phyloP scores from a whole-genome alignment of 2,888 invertebrate genomes.

The Pecten maximus region DNA sequence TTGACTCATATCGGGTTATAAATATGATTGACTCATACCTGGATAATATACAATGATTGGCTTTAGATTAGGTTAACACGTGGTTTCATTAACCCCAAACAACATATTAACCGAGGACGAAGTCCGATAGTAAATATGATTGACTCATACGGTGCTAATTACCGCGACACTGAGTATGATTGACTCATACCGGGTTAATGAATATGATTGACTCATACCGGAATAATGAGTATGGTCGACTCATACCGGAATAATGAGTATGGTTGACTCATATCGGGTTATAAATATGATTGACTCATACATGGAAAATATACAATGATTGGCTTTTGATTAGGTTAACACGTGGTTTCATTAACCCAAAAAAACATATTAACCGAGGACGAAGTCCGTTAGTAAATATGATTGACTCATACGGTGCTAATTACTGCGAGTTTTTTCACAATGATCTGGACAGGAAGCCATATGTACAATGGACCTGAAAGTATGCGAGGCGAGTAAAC shows the following conservation, averaged over 20 bases:
- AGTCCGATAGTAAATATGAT: background rate
- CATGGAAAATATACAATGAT: no score
- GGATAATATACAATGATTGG: no score
- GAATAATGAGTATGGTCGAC: background rate
- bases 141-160: background rate
- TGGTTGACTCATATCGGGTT: no score
- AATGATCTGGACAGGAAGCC: constrained; percentile 65
- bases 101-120: no score
- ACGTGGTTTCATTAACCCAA: background rate
- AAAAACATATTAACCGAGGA: background rate
- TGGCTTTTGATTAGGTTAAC: no score
- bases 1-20: background rate
- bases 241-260: background rate
- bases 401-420: background rate
- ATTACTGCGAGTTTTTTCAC: background rate
- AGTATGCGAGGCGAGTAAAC: constrained; percentile 68
- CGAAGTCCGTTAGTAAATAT: no score
- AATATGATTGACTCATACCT: background rate
- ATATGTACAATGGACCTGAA: constrained; percentile 72
- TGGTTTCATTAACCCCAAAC: no score
- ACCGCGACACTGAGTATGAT: background rate
- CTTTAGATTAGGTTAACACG: no score
- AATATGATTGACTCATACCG: background rate
- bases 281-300: no score
- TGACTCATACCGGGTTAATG: background rate